Evolutionary conservation across 2,113 vertebrate species (phyloP).

Genomic region (Lepus americanus): DNA sequence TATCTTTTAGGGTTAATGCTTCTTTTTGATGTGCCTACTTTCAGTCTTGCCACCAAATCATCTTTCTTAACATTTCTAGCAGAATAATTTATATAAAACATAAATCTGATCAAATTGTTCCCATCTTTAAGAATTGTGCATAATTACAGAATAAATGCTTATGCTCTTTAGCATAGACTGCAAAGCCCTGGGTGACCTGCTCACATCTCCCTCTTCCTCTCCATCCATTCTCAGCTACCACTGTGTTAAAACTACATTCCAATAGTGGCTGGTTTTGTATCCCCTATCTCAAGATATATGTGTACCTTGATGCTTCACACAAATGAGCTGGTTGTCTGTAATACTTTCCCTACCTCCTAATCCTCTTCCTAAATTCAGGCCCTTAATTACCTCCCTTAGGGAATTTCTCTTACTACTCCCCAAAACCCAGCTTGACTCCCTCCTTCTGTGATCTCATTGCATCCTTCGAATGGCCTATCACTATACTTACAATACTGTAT

Average conservation of each 20-base stretch:
- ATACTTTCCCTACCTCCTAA: not conserved
- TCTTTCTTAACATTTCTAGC: slow-evolving; percentile 2
- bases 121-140: not conserved
- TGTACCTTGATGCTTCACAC: not conserved
- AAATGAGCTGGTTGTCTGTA: not conserved
- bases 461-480: not conserved
- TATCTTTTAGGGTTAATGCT: not conserved
- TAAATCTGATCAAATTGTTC: slow-evolving; percentile 1
- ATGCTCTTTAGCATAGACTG: not conserved
- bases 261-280: not conserved
- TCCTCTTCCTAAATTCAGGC: not conserved
- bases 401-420: not conserved
- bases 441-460: not conserved
- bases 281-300: not conserved
- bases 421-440: not conserved
- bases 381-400: not conserved
- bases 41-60: not conserved
- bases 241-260: not conserved
- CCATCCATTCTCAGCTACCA: not conserved
- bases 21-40: not conserved
- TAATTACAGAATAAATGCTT: not conserved
- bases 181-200: not conserved
- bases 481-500: not conserved
- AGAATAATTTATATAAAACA: not conserved
- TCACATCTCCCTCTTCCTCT: not conserved